Evolutionary conservation across 1,140 invertebrate genomes (phyloP), one percentile per base, ranked within the genome.

Genomic region (Lepidotrigona ventralis): DNA sequence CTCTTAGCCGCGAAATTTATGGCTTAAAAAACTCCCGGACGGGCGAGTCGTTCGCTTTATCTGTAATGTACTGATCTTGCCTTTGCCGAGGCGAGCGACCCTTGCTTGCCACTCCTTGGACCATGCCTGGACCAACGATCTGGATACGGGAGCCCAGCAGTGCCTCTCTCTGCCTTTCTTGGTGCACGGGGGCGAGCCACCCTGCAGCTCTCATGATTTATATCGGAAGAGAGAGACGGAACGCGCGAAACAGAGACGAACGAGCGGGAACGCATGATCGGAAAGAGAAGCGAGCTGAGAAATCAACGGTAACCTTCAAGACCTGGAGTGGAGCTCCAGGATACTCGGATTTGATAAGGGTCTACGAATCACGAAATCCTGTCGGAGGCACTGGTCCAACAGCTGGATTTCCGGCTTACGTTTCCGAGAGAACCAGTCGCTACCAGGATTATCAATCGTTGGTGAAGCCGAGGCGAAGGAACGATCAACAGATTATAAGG

Each of bases 41-140:
- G 92, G 91, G 91, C 83, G 66, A 89, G 91, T 93, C 92, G 89
- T 92, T 91, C 90, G 91, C 91, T 94, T 94, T 94, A 94, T 93
- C 93, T 93, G 93, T 94, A 93, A 94, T 93, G 93, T 94, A 94
- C 93, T 93, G 93, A 94, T 94, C 93, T 93, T 91, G 91, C 92
- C 91, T 91, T 92, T 89, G 90, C 92, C 92, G 93, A 88, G 81
- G 85, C 85, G 83, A 77, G 80, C 83, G 85, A 85, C 89, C 86
- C 81, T 83, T 79, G 85, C 83, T 81, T 84, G 88, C 87, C 86
- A 85, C 80, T 88, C 85, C 85, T 77, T 86, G 87, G 85, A 89
- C 87, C 70, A 70, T 84, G 81, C 85, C 79, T 86, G 87, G 87
- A 89, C 87, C 81, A 72, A 85, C 90, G 87, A 91, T 91, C 91